phyloP scores from a whole-genome alignment of 1,140 invertebrate genomes.

The Formica selysi region DNA sequence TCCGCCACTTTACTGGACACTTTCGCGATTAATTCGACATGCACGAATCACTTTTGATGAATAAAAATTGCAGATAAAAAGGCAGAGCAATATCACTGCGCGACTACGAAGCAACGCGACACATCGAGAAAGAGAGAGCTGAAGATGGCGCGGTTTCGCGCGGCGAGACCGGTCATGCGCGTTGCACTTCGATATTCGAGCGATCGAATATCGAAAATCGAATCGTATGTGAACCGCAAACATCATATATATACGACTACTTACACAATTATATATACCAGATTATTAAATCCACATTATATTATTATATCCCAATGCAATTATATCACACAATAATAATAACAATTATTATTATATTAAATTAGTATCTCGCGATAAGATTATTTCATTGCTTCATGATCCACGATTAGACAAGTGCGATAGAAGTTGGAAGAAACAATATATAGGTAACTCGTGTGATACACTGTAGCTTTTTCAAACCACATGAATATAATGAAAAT shows the following conservation, averaged over 20 bases:
- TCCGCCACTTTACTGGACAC: not conserved
- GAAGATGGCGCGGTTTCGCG: constrained; percentile 39
- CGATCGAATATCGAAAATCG: no score
- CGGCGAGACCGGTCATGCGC: constrained; percentile 31
- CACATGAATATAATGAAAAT: not conserved
- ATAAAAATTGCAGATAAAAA: not conserved
- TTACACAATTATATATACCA: no score
- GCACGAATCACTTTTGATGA: not conserved
- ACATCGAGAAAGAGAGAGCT: no score
- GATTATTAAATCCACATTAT: no score
- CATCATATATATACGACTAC: no score
- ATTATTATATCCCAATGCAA: no score
- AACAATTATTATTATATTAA: no score
- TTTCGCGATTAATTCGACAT: not conserved
- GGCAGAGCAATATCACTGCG: constrained; percentile 1
- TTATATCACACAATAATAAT: no score
- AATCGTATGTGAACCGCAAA: no score
- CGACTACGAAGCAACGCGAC: not conserved
- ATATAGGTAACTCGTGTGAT: not conserved
- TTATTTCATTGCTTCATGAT: no score
- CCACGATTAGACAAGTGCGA: not conserved
- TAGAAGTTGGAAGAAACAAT: not conserved
- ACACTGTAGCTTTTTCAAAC: not conserved
- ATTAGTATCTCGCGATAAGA: no score
- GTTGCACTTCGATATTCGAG: constrained; percentile 20